Conservation (phyloP, 2,797 vertebrate species). For the Knipowitschia caucasica region DNA sequence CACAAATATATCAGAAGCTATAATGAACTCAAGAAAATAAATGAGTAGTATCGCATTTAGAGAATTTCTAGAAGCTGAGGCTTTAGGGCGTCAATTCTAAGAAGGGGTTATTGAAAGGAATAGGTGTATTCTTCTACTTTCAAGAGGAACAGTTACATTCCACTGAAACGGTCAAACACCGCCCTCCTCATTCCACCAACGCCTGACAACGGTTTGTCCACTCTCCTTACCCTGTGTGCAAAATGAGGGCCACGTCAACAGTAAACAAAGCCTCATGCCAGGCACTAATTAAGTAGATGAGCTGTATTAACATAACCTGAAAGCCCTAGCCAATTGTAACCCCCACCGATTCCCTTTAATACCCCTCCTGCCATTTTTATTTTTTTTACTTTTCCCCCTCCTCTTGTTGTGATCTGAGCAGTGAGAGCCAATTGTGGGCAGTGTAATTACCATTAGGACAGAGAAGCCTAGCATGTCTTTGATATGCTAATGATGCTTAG, state of each 20-base stretch:
- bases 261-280: slow-evolving; percentile 78
- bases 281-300: slow-evolving; percentile 85
- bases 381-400: slow-evolving; percentile 50
- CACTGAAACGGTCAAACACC: slow-evolving; percentile 47
- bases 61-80: too few relatives aligned
- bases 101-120: too few relatives aligned
- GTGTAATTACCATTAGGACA: slow-evolving; percentile 96
- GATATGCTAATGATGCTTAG: slow-evolving; percentile 95
- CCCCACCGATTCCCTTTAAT: slow-evolving; percentile 58
- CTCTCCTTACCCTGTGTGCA: slow-evolving; percentile 37
- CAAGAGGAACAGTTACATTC: slow-evolving; percentile 42
- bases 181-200: slow-evolving; percentile 33
- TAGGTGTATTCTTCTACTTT: too few relatives aligned
- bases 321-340: slow-evolving; percentile 83
- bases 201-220: slow-evolving; percentile 23
- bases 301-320: slow-evolving; percentile 85
- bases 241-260: slow-evolving; percentile 71
- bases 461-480: slow-evolving; percentile 88
- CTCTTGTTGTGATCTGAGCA: slow-evolving; percentile 88
- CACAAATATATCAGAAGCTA: too few relatives aligned
- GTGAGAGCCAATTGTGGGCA: slow-evolving; percentile 89
- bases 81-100: too few relatives aligned
- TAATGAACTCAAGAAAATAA: too few relatives aligned
- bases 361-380: slow-evolving; percentile 64
- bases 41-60: too few relatives aligned